Conservation (phyloP, 2,888 invertebrate species). For the Lutraria lutraria region DNA sequence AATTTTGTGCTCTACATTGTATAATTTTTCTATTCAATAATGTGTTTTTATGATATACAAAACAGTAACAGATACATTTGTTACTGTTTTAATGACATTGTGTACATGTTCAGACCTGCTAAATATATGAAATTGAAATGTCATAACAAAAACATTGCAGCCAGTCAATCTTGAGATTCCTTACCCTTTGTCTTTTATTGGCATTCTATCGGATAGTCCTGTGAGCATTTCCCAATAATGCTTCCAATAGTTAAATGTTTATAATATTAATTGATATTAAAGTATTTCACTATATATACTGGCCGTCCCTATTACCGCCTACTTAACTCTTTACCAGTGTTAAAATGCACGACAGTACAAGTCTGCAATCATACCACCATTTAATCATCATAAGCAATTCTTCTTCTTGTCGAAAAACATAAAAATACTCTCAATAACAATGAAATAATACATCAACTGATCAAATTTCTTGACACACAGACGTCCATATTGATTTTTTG, state of each 20-base stretch:
- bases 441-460: no score
- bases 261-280: no score
- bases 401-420: no score
- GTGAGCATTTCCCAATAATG: neutral
- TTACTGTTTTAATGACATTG: neutral
- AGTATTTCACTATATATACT: no score
- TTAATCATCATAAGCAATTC: no score
- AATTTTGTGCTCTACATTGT: neutral
- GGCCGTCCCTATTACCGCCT: no score
- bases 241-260: neutral
- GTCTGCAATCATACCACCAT: no score
- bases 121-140: neutral
- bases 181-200: neutral
- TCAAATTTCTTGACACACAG: no score
- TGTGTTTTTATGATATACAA: neutral
- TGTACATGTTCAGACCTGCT: conserved; percentile 21
- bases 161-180: neutral
- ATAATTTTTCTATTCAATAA: neutral
- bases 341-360: no score
- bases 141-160: neutral
- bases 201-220: neutral
- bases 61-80: neutral
- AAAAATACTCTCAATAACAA: no score
- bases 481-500: no score
- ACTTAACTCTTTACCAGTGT: no score